Evolutionary conservation across 2,888 invertebrate species (phyloP).

Genomic region (Neria commutata): DNA sequence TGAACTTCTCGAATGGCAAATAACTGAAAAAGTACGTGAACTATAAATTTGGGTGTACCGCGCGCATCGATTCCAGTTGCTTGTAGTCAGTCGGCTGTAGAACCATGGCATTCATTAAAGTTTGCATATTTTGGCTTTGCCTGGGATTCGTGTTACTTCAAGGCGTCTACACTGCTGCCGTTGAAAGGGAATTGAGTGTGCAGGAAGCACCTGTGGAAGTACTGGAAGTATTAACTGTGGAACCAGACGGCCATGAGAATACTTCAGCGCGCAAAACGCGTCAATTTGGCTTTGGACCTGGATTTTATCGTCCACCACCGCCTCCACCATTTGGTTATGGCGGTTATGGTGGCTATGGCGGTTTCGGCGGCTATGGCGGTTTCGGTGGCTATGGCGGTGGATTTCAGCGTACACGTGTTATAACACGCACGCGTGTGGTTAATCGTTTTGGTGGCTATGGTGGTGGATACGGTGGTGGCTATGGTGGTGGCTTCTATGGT

Average conservation of each 20-base stretch:
- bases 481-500: slow-evolving; percentile 23
- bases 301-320: slow-evolving; percentile 24
- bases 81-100: not conserved
- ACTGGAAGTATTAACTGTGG: slow-evolving; percentile 18
- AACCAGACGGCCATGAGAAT: slow-evolving; percentile 34
- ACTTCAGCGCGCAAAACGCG: slow-evolving; percentile 38
- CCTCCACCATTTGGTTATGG: slow-evolving; percentile 36
- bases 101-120: not conserved
- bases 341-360: slow-evolving; percentile 33
- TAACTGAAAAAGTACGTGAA: not conserved
- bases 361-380: slow-evolving; percentile 20
- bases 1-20: no score
- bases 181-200: no score
- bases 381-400: slow-evolving; percentile 34
- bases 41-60: not conserved
- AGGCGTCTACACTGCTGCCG: not conserved
- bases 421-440: slow-evolving; percentile 43
- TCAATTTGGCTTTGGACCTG: slow-evolving; percentile 39
- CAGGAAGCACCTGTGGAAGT: slow-evolving; percentile 1
- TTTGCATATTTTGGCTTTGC: not conserved
- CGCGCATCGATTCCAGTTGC: not conserved
- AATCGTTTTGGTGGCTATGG: slow-evolving; percentile 36
- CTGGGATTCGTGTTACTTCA: not conserved
- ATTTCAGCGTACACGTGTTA: slow-evolving; percentile 38
- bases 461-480: slow-evolving; percentile 28